A percentile compares a stretch with the other conserved stretches of the same genome.
These are phyloP conservation scores for Nasua narica DNA, from an alignment of 2,797 vertebrate genomes.

Conservation along the genomic window DNA sequence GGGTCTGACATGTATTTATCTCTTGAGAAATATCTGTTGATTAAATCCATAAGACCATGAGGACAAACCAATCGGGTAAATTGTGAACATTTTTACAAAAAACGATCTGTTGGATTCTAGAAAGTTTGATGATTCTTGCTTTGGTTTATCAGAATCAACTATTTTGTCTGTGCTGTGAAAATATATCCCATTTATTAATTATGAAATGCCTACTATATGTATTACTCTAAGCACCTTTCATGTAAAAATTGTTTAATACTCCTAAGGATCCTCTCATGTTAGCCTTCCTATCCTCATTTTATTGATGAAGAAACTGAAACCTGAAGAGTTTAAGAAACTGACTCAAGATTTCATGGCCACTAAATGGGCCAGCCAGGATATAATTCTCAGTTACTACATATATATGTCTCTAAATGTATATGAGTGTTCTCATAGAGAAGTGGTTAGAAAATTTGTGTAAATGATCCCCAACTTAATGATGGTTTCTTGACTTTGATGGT, in stretches of 20 bases:
- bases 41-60: neutral
- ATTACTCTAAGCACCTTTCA: neutral
- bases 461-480: neutral
- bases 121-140: neutral
- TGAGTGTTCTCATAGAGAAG: neutral
- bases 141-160: neutral
- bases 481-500: neutral
- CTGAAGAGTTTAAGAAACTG: constrained; percentile 19
- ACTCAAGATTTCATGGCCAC: constrained; percentile 12
- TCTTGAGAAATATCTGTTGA: neutral
- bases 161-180: neutral
- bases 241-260: neutral
- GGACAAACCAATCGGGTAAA: neutral
- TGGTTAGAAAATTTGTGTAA: neutral
- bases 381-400: neutral
- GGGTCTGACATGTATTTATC: neutral
- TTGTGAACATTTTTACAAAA: neutral
- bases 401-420: neutral
- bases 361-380: too few species aligned
- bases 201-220: neutral
- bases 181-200: neutral
- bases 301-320: constrained; percentile 48
- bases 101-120: neutral
- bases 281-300: constrained; percentile 12
- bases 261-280: neutral